These are phyloP conservation scores for Dermolepida albohirtum DNA, from an alignment of 2,888 invertebrate genomes.

Conservation along the genomic window DNA sequence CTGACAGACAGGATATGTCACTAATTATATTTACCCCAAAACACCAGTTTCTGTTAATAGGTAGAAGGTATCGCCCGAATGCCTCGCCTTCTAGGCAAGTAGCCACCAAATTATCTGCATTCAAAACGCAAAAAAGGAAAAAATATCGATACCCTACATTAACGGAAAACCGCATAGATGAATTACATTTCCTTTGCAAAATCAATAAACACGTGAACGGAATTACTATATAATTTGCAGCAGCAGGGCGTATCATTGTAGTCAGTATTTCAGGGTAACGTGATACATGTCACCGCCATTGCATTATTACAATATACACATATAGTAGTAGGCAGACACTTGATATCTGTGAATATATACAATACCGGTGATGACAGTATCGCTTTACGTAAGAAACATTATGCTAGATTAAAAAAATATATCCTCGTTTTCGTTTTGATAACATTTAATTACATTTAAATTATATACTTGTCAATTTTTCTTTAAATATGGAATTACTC, in stretches of 20 bases:
- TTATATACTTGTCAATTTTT: too few relatives aligned
- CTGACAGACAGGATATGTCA: too few relatives aligned
- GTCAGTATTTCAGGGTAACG: constrained; percentile 37
- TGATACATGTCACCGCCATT: constrained; percentile 41
- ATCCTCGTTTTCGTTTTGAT: too few relatives aligned
- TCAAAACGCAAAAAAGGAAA: not conserved
- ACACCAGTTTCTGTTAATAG: too few relatives aligned
- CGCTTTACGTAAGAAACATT: constrained; percentile 15
- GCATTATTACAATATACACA: constrained; percentile 40
- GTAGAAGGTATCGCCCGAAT: too few relatives aligned
- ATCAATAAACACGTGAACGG: constrained; percentile 44
- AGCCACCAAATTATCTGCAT: constrained; percentile 4
- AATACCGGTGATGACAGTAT: constrained; percentile 29
- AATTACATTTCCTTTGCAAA: constrained; percentile 38
- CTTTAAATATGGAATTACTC: too few relatives aligned
- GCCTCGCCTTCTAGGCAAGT: constrained; percentile 16
- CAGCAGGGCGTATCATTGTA: constrained; percentile 28
- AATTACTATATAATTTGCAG: constrained; percentile 46
- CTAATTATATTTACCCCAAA: too few relatives aligned
- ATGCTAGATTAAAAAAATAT: too few relatives aligned
- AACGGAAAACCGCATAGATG: constrained; percentile 42
- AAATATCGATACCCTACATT: constrained; percentile 27
- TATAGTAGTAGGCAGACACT: constrained; percentile 25
- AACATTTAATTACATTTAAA: too few relatives aligned
- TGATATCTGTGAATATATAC: constrained; percentile 35